These are phyloP conservation scores for Apotomis turbidana DNA, from an alignment of 2,888 invertebrate genomes.

Conservation along the genomic window DNA sequence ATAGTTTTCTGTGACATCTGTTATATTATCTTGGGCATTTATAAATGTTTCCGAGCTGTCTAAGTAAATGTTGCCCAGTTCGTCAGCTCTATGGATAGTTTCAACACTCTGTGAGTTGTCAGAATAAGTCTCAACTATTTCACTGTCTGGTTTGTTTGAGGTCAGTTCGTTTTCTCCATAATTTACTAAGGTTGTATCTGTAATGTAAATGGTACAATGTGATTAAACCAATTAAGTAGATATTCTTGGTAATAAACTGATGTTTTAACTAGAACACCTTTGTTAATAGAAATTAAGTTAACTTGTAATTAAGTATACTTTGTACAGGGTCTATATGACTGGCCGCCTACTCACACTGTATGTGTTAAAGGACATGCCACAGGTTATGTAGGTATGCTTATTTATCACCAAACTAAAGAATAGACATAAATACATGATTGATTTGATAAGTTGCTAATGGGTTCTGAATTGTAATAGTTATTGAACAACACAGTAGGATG, in stretches of 20 bases:
- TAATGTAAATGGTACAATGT: slow-evolving; percentile 40
- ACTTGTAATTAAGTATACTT: too few relatives aligned
- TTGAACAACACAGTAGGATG: background rate
- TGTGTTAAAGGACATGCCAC: too few relatives aligned
- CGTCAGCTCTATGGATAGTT: slow-evolving; percentile 69
- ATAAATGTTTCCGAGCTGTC: slow-evolving; percentile 67
- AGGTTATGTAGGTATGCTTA: too few relatives aligned
- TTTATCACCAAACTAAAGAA: too few relatives aligned
- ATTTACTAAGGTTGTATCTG: slow-evolving; percentile 77
- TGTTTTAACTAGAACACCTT: background rate
- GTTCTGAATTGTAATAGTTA: too few relatives aligned
- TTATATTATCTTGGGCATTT: slow-evolving; percentile 65
- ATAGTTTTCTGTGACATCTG: slow-evolving; percentile 67
- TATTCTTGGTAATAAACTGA: background rate
- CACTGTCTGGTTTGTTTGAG: slow-evolving; percentile 58
- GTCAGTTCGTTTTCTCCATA: slow-evolving; percentile 68
- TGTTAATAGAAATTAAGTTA: too few relatives aligned
- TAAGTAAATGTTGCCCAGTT: slow-evolving; percentile 75
- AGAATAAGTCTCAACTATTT: slow-evolving; percentile 67
- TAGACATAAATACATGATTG: too few relatives aligned
- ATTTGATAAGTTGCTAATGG: too few relatives aligned
- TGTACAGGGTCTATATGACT: too few relatives aligned
- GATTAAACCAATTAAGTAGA: too few relatives aligned
- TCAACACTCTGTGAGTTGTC: slow-evolving; percentile 71
- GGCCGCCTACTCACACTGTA: too few relatives aligned